Evolutionary conservation across 1,140 invertebrate genomes (phyloP), one percentile per base, ranked within the genome.

Genomic region (Cotesia vestalis): DNA sequence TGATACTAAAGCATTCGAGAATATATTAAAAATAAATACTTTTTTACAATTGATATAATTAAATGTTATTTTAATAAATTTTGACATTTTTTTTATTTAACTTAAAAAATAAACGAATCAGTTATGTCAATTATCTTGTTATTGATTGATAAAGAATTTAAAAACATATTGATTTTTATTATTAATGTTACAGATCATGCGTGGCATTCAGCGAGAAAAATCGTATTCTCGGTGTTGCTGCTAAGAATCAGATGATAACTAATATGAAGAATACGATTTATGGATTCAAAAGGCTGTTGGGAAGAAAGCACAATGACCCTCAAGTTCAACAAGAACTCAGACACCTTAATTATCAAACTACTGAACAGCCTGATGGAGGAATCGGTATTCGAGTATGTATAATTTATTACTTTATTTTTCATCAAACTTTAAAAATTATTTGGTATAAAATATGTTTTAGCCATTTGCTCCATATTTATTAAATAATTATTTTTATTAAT

Each of bases 221-320:
- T 78, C 91, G 98, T 78, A 93, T 95, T 77, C 90, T 99, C 80
- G 98, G 98, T 52, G 96, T 97, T 17, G 95, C 96, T 57, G 98
- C 98, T 35, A 98, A 98, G 85, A 98, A 98, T 83, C 96, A 99
- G 83, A 92, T 94, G 87, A 93, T 98, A 11, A 98, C 96, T 75
- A 99, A 99, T 83, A 93, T 98, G 89, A 97, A 96, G 84, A 99
- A 98, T 83, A 99, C 98, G 69, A 90, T 99, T 66, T 93, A 93
- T 88, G 94, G 94, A 64, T 97, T 99, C 82, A 99, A 98, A 88
- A 90, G 95, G 80, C 87, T 99, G 35, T 85, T 99, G 76, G 98
- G 97, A 55, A 88, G 94, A 77, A 92, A 93, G 81, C 96, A 91
- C 82, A 90, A 92, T 78, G 97, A 99, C 88, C 94, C 95, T 11